Evolutionary conservation across 2,113 vertebrate genomes (phyloP), one percentile per base, ranked within the genome.

Genomic region (Arvicanthis niloticus): DNA sequence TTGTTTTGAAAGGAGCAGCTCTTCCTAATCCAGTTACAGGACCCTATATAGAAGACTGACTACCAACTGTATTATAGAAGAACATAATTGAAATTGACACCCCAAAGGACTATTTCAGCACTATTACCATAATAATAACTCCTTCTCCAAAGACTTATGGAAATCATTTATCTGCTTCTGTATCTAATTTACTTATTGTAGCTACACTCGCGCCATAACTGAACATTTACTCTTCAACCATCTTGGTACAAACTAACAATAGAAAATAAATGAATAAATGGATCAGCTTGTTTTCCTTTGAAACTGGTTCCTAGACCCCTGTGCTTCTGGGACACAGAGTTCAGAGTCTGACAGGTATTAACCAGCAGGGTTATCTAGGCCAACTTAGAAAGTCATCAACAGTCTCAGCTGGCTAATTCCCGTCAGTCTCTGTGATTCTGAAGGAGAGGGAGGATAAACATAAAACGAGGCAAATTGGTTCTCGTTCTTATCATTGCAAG

Each of bases 111-210:
- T 84, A 80, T 82, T 60, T 68, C 67, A 96, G 88, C 93, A 89
- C 53, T 73, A 67, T 0, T 0, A 62, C 62, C 80, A 42, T 40
- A 94, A 65, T 77, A 91, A 85, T 86, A 97, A 97, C 94, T 37
- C 67, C 37, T 96, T 60, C 72, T 12, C 6, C 75, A 93, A 97
- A 98, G 42, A 81, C 88, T 89, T 40, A 24, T 3, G 12, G 88
- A 0, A 0, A 96, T 68, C 6, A 82, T 77, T 97, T 96, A 78
- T 81, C 93, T 96, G 22, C 13, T 3, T 85, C 48, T 34, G 29
- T 94, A 58, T 89, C 70, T 1, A 0, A 9, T 10, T 56, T 73
- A 89, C 81, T 92, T 91, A 89, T 37, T 37, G 48, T 37, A 82
- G 65, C 53, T 86, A 29, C 76, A 56, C 70, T 77, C 0, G 0